Conservation (phyloP, 1,140 invertebrate genomes). For the Procambarus clarkii region DNA sequence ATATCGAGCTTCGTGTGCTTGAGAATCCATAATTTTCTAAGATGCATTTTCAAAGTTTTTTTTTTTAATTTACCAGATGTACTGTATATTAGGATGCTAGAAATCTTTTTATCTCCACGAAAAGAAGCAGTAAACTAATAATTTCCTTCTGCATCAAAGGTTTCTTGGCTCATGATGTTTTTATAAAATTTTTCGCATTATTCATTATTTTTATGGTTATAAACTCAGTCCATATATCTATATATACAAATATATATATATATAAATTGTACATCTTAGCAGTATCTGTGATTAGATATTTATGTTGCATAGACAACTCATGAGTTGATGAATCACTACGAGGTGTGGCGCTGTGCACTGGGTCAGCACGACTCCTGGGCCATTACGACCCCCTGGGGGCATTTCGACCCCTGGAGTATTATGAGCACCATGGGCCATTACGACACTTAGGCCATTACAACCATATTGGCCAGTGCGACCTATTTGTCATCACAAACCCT, state of each 20-base stretch:
- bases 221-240: slow-evolving; percentile 26
- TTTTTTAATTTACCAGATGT: background rate
- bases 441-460: too few species aligned
- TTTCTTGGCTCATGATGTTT: background rate
- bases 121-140: too few species aligned
- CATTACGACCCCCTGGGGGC: too few species aligned
- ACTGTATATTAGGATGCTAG: too few species aligned
- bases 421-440: too few species aligned
- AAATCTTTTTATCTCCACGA: background rate
- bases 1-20: background rate
- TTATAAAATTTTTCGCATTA: background rate
- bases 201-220: background rate
- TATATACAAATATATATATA: slow-evolving; percentile 35
- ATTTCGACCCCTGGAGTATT: too few species aligned
- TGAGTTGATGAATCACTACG: slow-evolving; percentile 6
- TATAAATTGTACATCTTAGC: slow-evolving; percentile 6
- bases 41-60: background rate
- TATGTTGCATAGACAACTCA: background rate
- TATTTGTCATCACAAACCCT: too few species aligned
- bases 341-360: background rate
- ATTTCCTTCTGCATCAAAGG: too few species aligned
- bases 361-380: background rate
- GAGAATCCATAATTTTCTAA: background rate
- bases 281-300: slow-evolving; percentile 15
- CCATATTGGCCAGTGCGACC: too few species aligned